Evolutionary conservation across 2,888 invertebrate genomes (phyloP).

Genomic region (Drosophila hamatofila): DNA sequence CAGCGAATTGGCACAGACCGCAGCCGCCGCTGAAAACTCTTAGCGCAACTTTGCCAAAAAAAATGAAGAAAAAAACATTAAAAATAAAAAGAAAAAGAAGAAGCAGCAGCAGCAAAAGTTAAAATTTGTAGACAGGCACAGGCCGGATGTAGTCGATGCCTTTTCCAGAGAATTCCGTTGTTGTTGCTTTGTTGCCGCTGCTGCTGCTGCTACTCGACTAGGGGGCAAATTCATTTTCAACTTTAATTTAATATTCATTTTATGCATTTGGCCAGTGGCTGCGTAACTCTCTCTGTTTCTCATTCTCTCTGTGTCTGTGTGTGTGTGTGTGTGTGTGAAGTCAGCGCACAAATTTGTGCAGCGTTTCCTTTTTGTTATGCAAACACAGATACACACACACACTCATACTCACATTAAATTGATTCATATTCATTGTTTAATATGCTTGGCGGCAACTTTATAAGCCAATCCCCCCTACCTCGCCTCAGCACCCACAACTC

Average conservation of each 20-base stretch:
- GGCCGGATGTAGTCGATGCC: constrained; percentile 71
- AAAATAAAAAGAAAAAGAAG: constrained; percentile 3
- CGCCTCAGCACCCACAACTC: background rate
- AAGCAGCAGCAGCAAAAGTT: constrained; percentile 2
- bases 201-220: constrained; percentile 28
- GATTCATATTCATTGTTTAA: constrained; percentile 82
- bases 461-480: constrained; percentile 6
- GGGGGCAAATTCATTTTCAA: constrained; percentile 75
- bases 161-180: constrained; percentile 74
- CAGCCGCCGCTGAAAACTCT: constrained; percentile 30
- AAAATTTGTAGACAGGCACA: constrained; percentile 35
- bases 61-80: background rate
- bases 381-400: constrained; percentile 33
- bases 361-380: constrained; percentile 67
- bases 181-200: constrained; percentile 11
- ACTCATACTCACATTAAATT: constrained; percentile 58
- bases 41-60: constrained; percentile 60
- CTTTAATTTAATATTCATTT: constrained; percentile 80
- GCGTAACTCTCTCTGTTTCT: background rate
- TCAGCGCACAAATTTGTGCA: constrained; percentile 73
- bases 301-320: background rate
- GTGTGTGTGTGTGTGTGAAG: constrained; percentile 15
- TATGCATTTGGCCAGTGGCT: constrained; percentile 72
- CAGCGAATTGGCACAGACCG: constrained; percentile 28
- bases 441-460: constrained; percentile 73